phyloP scores from a whole-genome alignment of 2,113 vertebrate genomes.

The Salvelinus alpinus region DNA sequence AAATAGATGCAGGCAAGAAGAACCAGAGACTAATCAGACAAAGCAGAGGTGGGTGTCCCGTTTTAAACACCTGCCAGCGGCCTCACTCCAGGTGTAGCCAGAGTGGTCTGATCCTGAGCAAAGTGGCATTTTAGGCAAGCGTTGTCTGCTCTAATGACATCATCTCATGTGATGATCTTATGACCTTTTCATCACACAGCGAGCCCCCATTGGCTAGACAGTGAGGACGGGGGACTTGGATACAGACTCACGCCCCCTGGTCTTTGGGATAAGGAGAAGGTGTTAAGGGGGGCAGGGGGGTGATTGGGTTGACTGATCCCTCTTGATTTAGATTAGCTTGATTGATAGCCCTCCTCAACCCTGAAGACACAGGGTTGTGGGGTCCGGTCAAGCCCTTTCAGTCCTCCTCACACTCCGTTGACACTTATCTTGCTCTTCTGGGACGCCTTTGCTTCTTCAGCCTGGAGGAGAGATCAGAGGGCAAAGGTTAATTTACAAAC shows the following conservation, averaged over 20 bases:
- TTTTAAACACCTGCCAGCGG: neutral
- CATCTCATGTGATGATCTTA: neutral
- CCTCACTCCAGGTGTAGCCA: neutral
- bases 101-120: neutral
- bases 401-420: constrained; percentile 66
- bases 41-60: neutral
- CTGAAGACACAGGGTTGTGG: neutral
- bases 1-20: neutral
- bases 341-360: neutral
- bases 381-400: neutral
- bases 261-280: neutral
- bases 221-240: neutral
- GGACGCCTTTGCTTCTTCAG: constrained; percentile 69
- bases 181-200: neutral
- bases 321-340: neutral
- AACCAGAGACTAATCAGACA: neutral
- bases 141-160: neutral
- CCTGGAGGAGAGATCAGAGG: constrained; percentile 50
- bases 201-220: neutral
- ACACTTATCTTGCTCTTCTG: constrained; percentile 78
- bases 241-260: neutral
- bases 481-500: neutral
- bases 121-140: too few relatives aligned
- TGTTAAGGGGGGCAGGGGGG: neutral
- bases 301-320: too few relatives aligned